Evolutionary conservation across 2,113 vertebrate species (phyloP), one percentile per base, ranked within the genome.

Genomic region (Grus americana): DNA sequence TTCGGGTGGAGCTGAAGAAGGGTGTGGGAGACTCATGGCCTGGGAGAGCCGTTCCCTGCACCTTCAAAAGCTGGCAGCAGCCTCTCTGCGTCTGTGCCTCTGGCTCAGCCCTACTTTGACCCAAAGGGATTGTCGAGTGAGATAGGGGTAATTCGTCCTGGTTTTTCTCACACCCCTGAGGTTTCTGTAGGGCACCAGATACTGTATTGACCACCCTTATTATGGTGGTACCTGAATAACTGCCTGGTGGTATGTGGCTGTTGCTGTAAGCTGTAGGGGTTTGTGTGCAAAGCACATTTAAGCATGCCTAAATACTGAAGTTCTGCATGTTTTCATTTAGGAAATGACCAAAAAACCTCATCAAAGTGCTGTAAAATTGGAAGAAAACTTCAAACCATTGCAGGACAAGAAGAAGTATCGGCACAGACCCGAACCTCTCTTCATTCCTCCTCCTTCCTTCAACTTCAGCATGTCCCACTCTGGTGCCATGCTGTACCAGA

Each of bases 401-500:
- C 97, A 96, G 26, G 98, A 98, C 73, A 99, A 98, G 96, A 99
- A 98, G 82, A 98, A 98, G 81, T 98, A 98, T 72, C 98, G 98
- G 17, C 98, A 98, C 87, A 97, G 98, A 83, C 98, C 98, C 0
- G 98, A 98, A 74, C 98, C 99, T 40, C 98, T 99, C 82, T 98
- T 99, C 97, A 99, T 99, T 93, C 98, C 98, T 74, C 98, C 98
- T 14, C 98, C 98, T 92, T 96, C 97, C 78, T 98, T 97, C 97
- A 97, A 73, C 96, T 90, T 97, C 59, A 96, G 95, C 63, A 42
- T 95, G 40, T 93, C 97, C 23, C 93, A 97, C 90, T 98, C 98
- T 0, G 98, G 98, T 9, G 98, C 98, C 54, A 98, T 97, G 2
- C 97, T 99, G 42, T 99, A 99, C 98, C 98, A 98, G 97, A 99